Evolutionary conservation across 2,797 vertebrate genomes (phyloP).

Genomic region (Chelidonichthys spinosus): DNA sequence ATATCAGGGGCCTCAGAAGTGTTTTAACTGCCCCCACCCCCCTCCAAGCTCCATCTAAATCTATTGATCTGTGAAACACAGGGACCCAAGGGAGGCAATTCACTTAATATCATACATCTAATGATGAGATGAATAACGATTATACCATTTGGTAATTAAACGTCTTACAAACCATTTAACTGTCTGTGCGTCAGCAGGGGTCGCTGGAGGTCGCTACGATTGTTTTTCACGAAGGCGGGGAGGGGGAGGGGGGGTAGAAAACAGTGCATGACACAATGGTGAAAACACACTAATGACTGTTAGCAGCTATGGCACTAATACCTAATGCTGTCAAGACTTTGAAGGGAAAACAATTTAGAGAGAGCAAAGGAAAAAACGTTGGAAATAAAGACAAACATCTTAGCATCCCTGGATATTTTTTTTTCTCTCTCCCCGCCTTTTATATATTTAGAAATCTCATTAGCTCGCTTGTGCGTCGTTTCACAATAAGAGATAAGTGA

Average conservation of each 20-base stretch:
- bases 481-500: slow-evolving; percentile 46
- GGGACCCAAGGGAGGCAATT: slow-evolving; percentile 92
- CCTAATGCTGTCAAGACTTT: slow-evolving; percentile 77
- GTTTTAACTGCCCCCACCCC: slow-evolving; percentile 80
- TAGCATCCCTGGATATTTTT: slow-evolving; percentile 41
- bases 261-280: slow-evolving; percentile 73
- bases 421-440: slow-evolving; percentile 4
- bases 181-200: slow-evolving; percentile 89
- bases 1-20: slow-evolving; percentile 74
- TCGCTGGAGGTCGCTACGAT: slow-evolving; percentile 86
- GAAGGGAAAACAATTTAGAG: slow-evolving; percentile 75
- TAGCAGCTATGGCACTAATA: slow-evolving; percentile 77
- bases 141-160: slow-evolving; percentile 98
- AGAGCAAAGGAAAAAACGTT: slow-evolving; percentile 41
- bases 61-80: slow-evolving; percentile 98
- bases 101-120: slow-evolving; percentile 96
- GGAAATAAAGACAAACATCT: slow-evolving; percentile 68
- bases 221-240: slow-evolving; percentile 75
- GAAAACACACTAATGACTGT: slow-evolving; percentile 81
- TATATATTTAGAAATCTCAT: slow-evolving; percentile 72
- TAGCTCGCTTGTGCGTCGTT: slow-evolving; percentile 53
- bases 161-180: slow-evolving; percentile 96
- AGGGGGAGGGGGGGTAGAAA: slow-evolving; percentile 44
- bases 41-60: slow-evolving; percentile 90
- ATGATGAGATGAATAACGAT: slow-evolving; percentile 98